Base-by-base conservation (phyloP, 1,140 invertebrate genomes). In the Triops longicaudatus region DNA sequence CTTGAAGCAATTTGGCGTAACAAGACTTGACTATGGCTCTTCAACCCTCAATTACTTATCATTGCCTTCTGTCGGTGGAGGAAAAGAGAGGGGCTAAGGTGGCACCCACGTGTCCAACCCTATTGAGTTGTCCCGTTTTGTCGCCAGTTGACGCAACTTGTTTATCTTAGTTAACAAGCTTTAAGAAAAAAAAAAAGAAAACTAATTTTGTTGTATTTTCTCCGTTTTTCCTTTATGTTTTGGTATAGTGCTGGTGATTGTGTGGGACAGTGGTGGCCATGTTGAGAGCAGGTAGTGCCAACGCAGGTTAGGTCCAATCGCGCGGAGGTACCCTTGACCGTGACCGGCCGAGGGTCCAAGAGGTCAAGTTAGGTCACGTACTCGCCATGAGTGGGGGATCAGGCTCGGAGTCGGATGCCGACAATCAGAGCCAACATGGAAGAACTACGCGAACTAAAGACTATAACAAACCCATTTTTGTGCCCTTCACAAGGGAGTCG, bases 401-500 rank as follows among this genome's bases (percentile, higher is more conserved):
- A 72, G 72, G 44, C 73, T 44, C 72, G 31, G 78, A 78, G 72
- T 72, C 31, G 72, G 41, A 72, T 72, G 72, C 41, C 41, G 42
- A 73, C 73, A 43, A 76, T 72, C 71, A 78, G 42, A 75, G 41
- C 37, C 37, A 75, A 43, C 37, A 75, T 50, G 74, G 43, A 28
- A n/a, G n/a, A 41, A 41, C 12, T 75, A 22, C 43, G 31, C 28
- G 28, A 41, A 41, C 74, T 27, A 75, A 41, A 50, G 37, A 31
- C 11, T 7, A 37, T 44, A 74, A 76, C 26, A 50, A 71, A 12
- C 78, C 78, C 11, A 37, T 28, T 78, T 98, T 98, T 92, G 92
- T 92, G 91, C 95, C 94, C 88, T 98, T 98, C 89, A 98, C 96
- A 85, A 90, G 95, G 87, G 95, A 98, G 88, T 97, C 95, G 86